Base-by-base conservation (phyloP, 2,888 invertebrate species). In the Ctena decussata region DNA sequence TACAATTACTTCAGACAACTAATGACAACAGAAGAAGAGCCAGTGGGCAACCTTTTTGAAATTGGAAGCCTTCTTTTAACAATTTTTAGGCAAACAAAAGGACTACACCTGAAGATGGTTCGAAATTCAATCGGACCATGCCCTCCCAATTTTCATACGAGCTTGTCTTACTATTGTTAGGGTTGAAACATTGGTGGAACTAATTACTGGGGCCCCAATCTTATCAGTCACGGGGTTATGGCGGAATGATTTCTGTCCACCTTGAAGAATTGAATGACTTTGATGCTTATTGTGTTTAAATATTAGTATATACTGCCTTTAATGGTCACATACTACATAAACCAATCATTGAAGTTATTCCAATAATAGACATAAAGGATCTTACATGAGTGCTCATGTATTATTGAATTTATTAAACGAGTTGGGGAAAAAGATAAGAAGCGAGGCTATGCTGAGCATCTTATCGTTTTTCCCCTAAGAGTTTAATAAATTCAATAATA, bases 221-320 rank as follows among this genome's bases (percentile, higher is more conserved):
- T 65, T 65, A 30, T 65, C 65, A 30, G 65, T 35, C 32, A 32
- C 21, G 21, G 65, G 65, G 65, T 65, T 65, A 21, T 65, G 65
- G 30, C 27, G 32, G 65, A 65, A 65, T 30, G 65, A 65, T 21
- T 65, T 35, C 65, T 65, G 65, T 65, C 65, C 57, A 57, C 57
- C n/a, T 41, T 41, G 12, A 8, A 57, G 27, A 24, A 27, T 27
- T 8, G 24, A 57, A 65, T 65, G 35, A 65, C 65, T 65, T 60
- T 65, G 65, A 65, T 65, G 32, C 65, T 65, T 65, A 35, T 35
- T 57, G 57, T 57, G 27, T 57, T 57, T 3, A 57, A 57, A 46
- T 46, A 46, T n/a, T n/a, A 12, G 46, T 21, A 21, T 46, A 46
- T 46, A 46, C 41, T 41, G 6, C 41, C 41, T 41, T 41, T 41